Conservation (phyloP, 2,113 vertebrate genomes). For the Phodopus roborovskii region DNA sequence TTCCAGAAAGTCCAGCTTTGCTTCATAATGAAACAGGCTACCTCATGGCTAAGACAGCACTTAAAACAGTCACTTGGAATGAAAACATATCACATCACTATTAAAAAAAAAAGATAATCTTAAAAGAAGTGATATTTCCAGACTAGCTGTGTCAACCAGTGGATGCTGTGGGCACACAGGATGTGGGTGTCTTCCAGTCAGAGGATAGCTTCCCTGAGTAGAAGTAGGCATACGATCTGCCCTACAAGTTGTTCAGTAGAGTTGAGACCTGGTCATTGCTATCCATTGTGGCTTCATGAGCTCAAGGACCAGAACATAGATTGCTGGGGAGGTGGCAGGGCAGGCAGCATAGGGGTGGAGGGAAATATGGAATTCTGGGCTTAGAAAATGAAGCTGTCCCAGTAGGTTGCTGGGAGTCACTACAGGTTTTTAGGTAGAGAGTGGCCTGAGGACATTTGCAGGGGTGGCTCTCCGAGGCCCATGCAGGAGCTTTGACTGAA, state of each 20-base stretch:
- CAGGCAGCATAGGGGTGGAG: accelerated
- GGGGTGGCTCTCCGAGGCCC: neutral
- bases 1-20: neutral
- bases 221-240: neutral
- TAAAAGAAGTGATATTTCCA: neutral
- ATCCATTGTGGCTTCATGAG: neutral
- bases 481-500: neutral
- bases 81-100: neutral
- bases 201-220: neutral
- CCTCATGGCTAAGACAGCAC: neutral
- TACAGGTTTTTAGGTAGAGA: neutral
- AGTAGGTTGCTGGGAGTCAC: neutral
- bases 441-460: neutral
- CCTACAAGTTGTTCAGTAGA: neutral
- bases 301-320: too few species aligned
- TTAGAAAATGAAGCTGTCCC: neutral
- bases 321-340: accelerated
- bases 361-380: neutral
- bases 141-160: neutral
- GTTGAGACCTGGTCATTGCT: neutral
- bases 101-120: neutral
- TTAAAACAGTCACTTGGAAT: neutral
- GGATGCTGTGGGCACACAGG: neutral
- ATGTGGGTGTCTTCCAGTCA: neutral
- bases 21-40: neutral